Evolutionary conservation across 2,113 vertebrate species (phyloP), one percentile per base, ranked within the genome.

Genomic region (Tychaedon coryphoeus): DNA sequence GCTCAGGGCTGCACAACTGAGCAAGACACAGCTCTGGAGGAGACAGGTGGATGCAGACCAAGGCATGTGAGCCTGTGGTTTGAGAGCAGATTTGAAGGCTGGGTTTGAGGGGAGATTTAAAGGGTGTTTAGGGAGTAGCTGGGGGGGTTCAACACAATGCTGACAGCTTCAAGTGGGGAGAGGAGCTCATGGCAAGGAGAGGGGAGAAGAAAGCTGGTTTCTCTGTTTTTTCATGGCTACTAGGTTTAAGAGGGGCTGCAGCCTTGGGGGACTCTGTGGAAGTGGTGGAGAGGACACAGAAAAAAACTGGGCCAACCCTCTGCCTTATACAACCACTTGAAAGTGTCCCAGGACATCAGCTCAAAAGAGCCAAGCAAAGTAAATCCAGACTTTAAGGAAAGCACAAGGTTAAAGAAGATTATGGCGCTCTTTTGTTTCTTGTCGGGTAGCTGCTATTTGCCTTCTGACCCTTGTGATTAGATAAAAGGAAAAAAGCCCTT

Each of bases 391-490:
- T 65, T 86, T 14, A 79, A 90, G 79, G 82, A 86, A 86, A 93
- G 23, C 38, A 34, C 56, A 48, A 92, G 51, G 61, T 76, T 77
- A 80, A 89, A 54, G 78, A 51, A 57, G n/a, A 69, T 87, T 93
- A 62, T 31, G 1, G 2, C 58, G 42, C 29, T 80, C 67, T 66
- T 79, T 90, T 56, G 24, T 88, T 95, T 76, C 33, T 47, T 2
- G n/a, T 29, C 0, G 0, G 11, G 18, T 74, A 82, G 50, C 82
- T 86, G 3, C 60, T 95, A 12, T 93, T 96, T 96, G 72, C 56
- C 90, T 93, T 88, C 85, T 86, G 42, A 79, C 75, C 54, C 47
- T 80, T 43, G 33, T 33, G 90, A 95, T 95, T 93, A 83, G 88
- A 77, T 83, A 54, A 72, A 90, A 64, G 19, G 60, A 33, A 57